phyloP scores from a whole-genome alignment of 2,113 vertebrate species.

The Catharus bicknelli region DNA sequence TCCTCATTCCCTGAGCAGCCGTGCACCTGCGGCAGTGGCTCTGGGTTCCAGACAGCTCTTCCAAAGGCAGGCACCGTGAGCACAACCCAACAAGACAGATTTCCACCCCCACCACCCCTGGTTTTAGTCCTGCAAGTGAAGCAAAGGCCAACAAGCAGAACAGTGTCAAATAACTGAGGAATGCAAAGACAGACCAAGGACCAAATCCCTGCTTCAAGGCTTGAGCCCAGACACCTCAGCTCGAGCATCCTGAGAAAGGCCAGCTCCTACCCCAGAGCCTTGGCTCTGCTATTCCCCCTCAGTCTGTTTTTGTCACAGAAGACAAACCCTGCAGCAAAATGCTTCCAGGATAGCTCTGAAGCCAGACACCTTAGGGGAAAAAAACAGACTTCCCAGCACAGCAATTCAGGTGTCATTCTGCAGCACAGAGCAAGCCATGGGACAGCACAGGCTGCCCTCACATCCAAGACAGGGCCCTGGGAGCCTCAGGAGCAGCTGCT shows the following conservation, averaged over 20 bases:
- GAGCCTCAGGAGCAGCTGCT: not conserved
- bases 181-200: not conserved
- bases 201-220: not conserved
- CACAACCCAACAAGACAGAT: not conserved
- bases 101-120: accelerated
- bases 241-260: not conserved
- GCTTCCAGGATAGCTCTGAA: not conserved
- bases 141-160: not conserved
- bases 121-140: not conserved
- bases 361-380: not conserved
- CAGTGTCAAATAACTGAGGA: not conserved
- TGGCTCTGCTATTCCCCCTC: not conserved
- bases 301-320: not conserved
- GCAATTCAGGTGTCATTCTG: not conserved
- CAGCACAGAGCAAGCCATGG: not conserved
- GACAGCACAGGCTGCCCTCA: not conserved
- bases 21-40: not conserved
- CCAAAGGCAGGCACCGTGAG: not conserved
- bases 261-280: not conserved
- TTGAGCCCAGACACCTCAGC: not conserved
- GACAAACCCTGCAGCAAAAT: not conserved
- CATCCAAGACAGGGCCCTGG: not conserved
- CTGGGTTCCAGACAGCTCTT: not conserved
- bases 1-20: not conserved
- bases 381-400: not conserved